A percentile compares a stretch with the other conserved stretches of the same genome.
Conservation (phyloP, 2,113 vertebrate species). For the Gavia stellata region DNA sequence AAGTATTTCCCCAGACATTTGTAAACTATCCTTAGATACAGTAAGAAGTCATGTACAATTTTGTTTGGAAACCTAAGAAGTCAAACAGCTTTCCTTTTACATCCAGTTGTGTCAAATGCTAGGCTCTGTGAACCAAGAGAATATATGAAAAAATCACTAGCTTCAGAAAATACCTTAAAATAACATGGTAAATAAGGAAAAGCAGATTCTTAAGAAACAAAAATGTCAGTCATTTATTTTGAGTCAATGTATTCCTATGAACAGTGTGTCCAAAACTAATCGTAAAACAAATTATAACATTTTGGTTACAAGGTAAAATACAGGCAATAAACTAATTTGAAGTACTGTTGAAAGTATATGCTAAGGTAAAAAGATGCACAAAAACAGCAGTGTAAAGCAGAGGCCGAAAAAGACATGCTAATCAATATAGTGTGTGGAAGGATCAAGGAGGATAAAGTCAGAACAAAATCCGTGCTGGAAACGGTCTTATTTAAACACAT, state of each 20-base stretch:
- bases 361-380: background rate
- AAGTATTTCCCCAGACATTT: background rate
- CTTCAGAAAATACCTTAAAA: background rate
- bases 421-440: background rate
- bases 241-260: background rate
- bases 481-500: background rate
- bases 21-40: background rate
- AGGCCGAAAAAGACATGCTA: background rate
- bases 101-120: background rate
- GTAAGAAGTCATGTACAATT: background rate
- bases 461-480: background rate
- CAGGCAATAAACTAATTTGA: background rate
- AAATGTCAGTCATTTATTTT: background rate
- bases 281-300: background rate
- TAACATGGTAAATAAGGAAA: background rate
- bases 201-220: background rate
- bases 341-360: background rate
- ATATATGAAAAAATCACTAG: background rate
- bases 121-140: background rate
- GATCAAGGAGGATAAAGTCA: conserved; percentile 28
- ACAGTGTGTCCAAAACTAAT: background rate
- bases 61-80: background rate
- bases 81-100: background rate
- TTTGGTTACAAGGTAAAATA: background rate
- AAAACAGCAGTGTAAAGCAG: background rate